These are phyloP conservation scores for Argyrosomus japonicus DNA, from an alignment of 2,113 vertebrate species.

Conservation along the genomic window DNA sequence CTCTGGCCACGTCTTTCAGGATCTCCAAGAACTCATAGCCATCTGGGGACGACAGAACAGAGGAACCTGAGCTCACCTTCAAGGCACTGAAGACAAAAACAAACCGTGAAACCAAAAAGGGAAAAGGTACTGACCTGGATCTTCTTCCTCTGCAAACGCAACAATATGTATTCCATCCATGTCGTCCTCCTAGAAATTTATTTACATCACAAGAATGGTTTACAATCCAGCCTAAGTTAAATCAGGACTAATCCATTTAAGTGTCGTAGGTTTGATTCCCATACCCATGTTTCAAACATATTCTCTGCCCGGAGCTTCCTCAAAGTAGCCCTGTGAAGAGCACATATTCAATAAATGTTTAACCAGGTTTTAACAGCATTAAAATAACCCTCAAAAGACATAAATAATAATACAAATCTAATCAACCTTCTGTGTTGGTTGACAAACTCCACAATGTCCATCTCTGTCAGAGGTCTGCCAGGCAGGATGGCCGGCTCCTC, in stretches of 20 bases:
- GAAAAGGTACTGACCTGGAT: conserved; percentile 87
- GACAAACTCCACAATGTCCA: conserved; percentile 95
- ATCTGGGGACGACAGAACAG: conserved; percentile 82
- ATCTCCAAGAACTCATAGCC: conserved; percentile 98
- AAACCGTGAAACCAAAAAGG: background rate
- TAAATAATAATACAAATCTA: no score
- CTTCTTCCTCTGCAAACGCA: conserved; percentile 96
- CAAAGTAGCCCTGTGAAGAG: conserved; percentile 89
- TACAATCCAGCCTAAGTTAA: no score
- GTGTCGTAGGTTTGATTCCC: background rate
- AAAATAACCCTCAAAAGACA: background rate
- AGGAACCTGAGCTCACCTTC: background rate
- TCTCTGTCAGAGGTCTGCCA: conserved; percentile 91
- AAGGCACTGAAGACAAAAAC: background rate
- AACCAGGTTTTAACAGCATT: background rate
- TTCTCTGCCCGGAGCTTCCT: conserved; percentile 95
- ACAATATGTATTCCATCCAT: conserved; percentile 97
- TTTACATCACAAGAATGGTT: background rate
- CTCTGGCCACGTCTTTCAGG: conserved; percentile 95
- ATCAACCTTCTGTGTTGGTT: conserved; percentile 90
- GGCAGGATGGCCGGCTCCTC: conserved; percentile 92
- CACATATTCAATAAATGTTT: background rate
- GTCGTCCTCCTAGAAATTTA: conserved; percentile 90
- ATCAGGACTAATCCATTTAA: background rate
- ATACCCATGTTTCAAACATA: conserved; percentile 98